phyloP scores from a whole-genome alignment of 2,888 invertebrate species.

The Tanaodytes sp. region DNA sequence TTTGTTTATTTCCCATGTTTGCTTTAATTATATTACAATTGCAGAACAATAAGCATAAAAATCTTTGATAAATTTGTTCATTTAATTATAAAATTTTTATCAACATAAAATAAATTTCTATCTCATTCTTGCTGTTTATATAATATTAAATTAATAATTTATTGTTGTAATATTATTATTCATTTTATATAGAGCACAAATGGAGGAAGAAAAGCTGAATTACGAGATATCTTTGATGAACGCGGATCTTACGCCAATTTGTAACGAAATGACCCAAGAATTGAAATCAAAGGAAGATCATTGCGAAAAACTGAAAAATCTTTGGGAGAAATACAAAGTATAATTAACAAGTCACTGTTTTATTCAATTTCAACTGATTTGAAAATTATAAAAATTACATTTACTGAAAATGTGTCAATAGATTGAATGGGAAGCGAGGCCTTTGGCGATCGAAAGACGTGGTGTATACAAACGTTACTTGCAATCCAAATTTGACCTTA shows the following conservation, averaged over 20 bases:
- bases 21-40: background rate
- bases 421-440: constrained; percentile 21
- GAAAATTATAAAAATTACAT: too few relatives aligned
- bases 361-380: background rate
- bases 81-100: too few relatives aligned
- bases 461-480: background rate
- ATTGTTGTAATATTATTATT: too few relatives aligned
- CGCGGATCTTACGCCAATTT: constrained; percentile 10
- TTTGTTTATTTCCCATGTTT: background rate
- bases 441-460: constrained; percentile 23
- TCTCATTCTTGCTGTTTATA: too few relatives aligned
- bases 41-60: too few relatives aligned
- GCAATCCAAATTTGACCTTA: constrained; percentile 14
- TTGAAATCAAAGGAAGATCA: constrained; percentile 13
- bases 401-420: too few relatives aligned
- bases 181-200: too few relatives aligned
- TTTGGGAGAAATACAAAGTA: constrained; percentile 32
- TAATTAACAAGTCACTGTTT: background rate
- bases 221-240: constrained; percentile 11
- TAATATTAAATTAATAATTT: too few relatives aligned
- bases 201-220: constrained; percentile 9
- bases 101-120: too few relatives aligned
- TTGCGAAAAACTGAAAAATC: constrained; percentile 13
- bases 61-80: too few relatives aligned
- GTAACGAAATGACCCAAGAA: constrained; percentile 17